A percentile compares a stretch with the other conserved stretches of the same genome.
These are phyloP conservation scores for Clarias batrachus DNA, from an alignment of 2,113 vertebrate species.

Conservation along the genomic window DNA sequence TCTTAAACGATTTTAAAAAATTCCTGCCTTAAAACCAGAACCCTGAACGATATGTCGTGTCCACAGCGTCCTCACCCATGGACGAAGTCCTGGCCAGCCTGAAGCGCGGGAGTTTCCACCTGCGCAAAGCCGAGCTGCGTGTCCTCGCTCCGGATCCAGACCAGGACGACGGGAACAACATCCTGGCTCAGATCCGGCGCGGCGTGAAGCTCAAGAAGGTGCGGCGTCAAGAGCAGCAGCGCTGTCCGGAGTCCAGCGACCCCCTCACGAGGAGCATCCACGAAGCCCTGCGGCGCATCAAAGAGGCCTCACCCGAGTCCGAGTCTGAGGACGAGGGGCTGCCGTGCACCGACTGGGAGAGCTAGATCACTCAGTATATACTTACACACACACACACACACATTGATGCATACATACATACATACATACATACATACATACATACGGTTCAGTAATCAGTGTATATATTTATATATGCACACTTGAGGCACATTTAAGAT, in stretches of 20 bases:
- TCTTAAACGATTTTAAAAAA: neutral
- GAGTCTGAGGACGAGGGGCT: conserved; percentile 94
- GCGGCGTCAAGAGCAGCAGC: conserved; percentile 79
- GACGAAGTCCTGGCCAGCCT: conserved; percentile 96
- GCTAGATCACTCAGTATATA: conserved; percentile 65
- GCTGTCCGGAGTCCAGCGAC: conserved; percentile 81
- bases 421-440: conserved; percentile 3
- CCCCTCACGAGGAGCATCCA: conserved; percentile 96
- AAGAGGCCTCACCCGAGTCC: conserved; percentile 95
- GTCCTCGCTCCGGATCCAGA: conserved; percentile 88
- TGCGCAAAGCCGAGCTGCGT: conserved; percentile 93
- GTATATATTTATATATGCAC: conserved; percentile 29
- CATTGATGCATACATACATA: neutral
- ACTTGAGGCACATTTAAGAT: conserved; percentile 3
- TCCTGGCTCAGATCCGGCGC: conserved; percentile 96
- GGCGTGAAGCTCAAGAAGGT: conserved; percentile 95
- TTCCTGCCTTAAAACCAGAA: neutral
- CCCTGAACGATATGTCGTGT: neutral
- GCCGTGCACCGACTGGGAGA: conserved; percentile 94
- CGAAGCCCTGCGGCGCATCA: conserved; percentile 92
- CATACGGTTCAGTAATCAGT: neutral
- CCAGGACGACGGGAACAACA: conserved; percentile 92
- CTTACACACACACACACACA: conserved; percentile 7
- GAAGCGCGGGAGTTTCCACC: conserved; percentile 94
- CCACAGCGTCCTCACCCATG: conserved; percentile 92